Conservation (phyloP, 1,140 invertebrate genomes). For the Anastrepha ludens region DNA sequence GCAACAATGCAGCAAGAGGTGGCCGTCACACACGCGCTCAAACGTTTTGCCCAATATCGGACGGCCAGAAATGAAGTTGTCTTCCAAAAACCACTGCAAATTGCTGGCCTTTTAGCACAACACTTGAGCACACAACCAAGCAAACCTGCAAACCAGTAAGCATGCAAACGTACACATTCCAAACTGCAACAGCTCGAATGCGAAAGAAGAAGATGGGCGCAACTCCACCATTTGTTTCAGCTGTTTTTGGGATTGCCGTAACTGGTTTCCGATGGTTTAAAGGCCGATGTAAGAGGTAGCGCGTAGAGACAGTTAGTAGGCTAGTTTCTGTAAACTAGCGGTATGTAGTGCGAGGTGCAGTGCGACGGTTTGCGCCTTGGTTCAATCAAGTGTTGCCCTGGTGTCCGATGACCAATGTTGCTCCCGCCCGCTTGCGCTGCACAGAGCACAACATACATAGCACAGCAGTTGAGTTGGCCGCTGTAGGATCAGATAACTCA, state of each 20-base stretch:
- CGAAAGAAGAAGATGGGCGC: conserved; percentile 6
- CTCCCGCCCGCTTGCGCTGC: neutral
- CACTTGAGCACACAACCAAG: neutral
- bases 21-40: conserved; percentile 5
- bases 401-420: neutral
- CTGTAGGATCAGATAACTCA: conserved; percentile 73
- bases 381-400: neutral
- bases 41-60: neutral
- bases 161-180: conserved; percentile 4
- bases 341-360: neutral
- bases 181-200: neutral
- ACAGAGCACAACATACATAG: neutral
- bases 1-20: neutral
- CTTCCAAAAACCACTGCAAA: conserved; percentile 35
- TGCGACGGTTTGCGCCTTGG: neutral
- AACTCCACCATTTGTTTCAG: conserved; percentile 40
- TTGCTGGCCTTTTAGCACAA: conserved; percentile 40
- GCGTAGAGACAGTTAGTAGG: neutral
- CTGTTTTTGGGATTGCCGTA: conserved; percentile 25
- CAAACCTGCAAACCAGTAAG: neutral
- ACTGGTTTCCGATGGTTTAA: conserved; percentile 8
- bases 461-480: conserved; percentile 22
- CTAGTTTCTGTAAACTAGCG: neutral
- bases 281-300: conserved; percentile 14
- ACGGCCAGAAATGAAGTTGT: conserved; percentile 32